Evolutionary conservation across 2,113 vertebrate species (phyloP).

Genomic region (Aspidoscelis tigris): DNA sequence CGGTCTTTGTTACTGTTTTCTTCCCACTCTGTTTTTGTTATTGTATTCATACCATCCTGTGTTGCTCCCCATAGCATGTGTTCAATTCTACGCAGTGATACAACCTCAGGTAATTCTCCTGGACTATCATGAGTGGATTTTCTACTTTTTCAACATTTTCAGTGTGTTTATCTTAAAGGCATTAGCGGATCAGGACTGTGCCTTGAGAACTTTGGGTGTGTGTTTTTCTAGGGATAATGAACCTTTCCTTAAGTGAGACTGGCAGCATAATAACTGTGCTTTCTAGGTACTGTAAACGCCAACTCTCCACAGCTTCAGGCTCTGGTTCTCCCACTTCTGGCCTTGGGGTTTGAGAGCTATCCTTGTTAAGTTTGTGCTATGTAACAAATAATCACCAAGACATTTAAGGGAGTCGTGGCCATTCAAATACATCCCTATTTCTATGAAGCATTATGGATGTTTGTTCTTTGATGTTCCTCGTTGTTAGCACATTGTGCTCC

Average conservation of each 20-base stretch:
- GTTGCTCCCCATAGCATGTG: conserved; percentile 14
- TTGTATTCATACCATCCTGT: conserved; percentile 49
- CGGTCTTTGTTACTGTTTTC: conserved; percentile 57
- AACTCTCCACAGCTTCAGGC: neutral
- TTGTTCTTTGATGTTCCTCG: neutral
- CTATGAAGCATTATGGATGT: neutral
- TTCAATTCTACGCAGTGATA: conserved; percentile 57
- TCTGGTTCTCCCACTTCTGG: neutral
- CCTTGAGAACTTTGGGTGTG: neutral
- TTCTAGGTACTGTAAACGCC: neutral
- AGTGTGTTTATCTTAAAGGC: neutral
- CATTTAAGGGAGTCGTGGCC: neutral
- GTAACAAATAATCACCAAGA: neutral
- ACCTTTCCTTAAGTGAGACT: neutral
- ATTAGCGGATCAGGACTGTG: neutral
- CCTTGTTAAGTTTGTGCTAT: neutral
- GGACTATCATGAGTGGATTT: neutral
- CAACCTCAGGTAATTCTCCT: conserved; percentile 51
- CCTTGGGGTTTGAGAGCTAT: neutral
- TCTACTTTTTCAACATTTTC: neutral
- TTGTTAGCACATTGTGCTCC: neutral
- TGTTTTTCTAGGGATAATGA: too few relatives aligned
- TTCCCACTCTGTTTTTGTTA: conserved; percentile 36
- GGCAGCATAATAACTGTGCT: neutral
- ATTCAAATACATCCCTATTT: too few relatives aligned